These are phyloP conservation scores for Gymnogyps californianus DNA, from an alignment of 2,113 vertebrate genomes.

Conservation along the genomic window DNA sequence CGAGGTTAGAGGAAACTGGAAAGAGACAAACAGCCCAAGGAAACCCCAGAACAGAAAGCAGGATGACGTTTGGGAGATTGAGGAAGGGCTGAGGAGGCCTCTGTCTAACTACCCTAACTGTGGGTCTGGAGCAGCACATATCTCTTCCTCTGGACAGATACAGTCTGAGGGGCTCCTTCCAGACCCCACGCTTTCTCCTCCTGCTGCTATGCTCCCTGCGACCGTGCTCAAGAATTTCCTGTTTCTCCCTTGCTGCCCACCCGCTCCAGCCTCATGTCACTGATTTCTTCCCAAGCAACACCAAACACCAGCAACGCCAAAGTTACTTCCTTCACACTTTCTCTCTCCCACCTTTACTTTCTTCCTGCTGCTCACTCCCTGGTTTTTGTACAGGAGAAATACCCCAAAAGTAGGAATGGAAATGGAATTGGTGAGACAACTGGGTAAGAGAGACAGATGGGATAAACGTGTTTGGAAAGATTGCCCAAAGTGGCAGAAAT, in stretches of 20 bases:
- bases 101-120: background rate
- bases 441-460: background rate
- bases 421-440: background rate
- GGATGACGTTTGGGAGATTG: background rate
- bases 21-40: background rate
- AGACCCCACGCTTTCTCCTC: background rate
- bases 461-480: background rate
- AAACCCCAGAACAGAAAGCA: background rate
- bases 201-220: background rate
- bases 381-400: background rate
- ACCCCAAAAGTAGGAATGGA: background rate
- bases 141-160: background rate
- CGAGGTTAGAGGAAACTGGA: background rate
- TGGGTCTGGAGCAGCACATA: fast-evolving
- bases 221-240: background rate
- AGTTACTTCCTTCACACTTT: background rate
- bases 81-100: background rate
- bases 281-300: background rate
- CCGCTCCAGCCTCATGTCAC: background rate
- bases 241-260: background rate
- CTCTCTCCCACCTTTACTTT: background rate
- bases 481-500: background rate
- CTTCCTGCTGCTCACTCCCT: background rate
- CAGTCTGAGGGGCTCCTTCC: background rate
- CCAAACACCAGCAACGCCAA: background rate